Percentiles rank a stretch among this genome's conserved stretches.
These are phyloP conservation scores for Bombus picipes DNA, from an alignment of 1,140 invertebrate species.

Conservation along the genomic window DNA sequence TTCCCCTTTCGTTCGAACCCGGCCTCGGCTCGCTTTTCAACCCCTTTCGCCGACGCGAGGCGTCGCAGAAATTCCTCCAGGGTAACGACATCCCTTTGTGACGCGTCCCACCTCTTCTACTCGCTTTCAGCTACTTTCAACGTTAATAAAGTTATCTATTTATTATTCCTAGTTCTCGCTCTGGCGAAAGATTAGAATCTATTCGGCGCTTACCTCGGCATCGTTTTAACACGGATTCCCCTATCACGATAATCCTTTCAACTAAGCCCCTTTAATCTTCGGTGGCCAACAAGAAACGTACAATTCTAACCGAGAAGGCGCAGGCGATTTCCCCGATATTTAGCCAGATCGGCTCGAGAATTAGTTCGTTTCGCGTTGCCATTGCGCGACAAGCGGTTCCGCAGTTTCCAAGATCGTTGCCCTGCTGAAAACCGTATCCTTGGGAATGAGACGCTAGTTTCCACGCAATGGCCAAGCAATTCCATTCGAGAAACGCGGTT, in stretches of 20 bases:
- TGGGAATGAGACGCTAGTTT: neutral
- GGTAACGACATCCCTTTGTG: neutral
- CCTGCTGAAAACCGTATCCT: neutral
- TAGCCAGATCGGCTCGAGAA: neutral
- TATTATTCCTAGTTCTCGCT: neutral
- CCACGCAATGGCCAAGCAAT: too few relatives aligned
- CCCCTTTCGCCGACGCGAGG: neutral
- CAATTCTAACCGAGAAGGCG: neutral
- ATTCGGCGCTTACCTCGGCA: neutral
- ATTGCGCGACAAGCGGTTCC: neutral
- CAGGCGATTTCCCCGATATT: neutral
- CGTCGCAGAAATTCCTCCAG: neutral
- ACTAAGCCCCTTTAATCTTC: neutral
- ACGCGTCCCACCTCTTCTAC: neutral
- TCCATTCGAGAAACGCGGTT: neutral
- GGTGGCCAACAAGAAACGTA: neutral
- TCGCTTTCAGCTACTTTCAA: neutral
- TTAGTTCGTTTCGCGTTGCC: neutral
- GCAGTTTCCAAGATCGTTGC: neutral
- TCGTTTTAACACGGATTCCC: neutral
- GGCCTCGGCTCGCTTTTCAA: neutral
- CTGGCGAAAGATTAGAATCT: neutral
- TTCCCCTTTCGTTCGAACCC: neutral
- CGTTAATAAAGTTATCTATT: neutral
- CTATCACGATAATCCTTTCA: neutral